These are phyloP conservation scores for Tonatia bakeri DNA, from an alignment of 2,113 vertebrate genomes.

Conservation along the genomic window DNA sequence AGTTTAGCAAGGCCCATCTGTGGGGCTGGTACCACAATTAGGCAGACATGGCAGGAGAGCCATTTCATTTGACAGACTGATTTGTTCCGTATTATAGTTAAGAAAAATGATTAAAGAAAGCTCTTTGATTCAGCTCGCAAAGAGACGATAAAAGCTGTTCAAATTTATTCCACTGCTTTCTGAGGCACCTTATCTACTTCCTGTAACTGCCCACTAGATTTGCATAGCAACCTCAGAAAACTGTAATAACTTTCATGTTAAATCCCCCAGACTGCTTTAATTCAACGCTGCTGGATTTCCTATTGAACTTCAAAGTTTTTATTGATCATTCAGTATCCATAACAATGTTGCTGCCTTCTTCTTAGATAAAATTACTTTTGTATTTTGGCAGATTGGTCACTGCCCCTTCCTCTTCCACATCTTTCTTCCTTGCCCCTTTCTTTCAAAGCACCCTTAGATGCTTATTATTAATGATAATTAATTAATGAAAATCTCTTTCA, in stretches of 20 bases:
- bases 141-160: constrained; percentile 48
- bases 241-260: background rate
- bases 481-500: background rate
- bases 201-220: background rate
- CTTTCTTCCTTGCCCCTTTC: background rate
- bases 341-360: background rate
- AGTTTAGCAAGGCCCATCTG: constrained; percentile 27
- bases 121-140: background rate
- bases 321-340: background rate
- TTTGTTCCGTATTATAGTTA: background rate
- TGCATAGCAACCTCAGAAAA: constrained; percentile 16
- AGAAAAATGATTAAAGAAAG: constrained; percentile 39
- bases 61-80: constrained; percentile 15
- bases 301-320: background rate
- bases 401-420: background rate
- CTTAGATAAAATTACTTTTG: background rate
- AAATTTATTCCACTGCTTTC: constrained; percentile 44
- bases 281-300: background rate
- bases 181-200: background rate
- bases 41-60: background rate
- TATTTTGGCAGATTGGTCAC: background rate
- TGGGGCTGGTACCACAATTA: background rate
- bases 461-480: background rate
- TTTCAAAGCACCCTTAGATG: background rate
- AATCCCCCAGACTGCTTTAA: background rate